phyloP scores from a whole-genome alignment of 2,888 invertebrate genomes.

The Hoplodrina blanda region DNA sequence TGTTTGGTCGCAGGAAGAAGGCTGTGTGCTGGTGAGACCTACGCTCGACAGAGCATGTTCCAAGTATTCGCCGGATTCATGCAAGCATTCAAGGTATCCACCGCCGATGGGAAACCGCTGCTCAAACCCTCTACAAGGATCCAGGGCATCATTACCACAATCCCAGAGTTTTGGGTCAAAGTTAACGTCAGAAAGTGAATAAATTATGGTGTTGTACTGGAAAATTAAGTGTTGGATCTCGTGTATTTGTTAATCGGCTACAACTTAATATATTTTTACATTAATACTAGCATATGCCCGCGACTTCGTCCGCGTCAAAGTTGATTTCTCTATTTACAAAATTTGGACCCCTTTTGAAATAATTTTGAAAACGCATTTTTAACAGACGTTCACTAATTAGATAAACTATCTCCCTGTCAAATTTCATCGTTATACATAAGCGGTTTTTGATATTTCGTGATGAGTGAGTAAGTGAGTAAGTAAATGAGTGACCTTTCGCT shows the following conservation, averaged over 20 bases:
- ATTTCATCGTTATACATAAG: no score
- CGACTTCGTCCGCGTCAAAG: no score
- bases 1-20: constrained; percentile 88
- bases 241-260: constrained; percentile 1
- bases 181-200: constrained; percentile 78
- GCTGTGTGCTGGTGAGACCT: constrained; percentile 93
- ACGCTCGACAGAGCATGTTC: constrained; percentile 92
- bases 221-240: constrained; percentile 1
- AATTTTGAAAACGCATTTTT: no score
- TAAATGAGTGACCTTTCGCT: no score
- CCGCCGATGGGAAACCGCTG: constrained; percentile 86
- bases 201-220: neutral
- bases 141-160: constrained; percentile 90
- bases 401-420: no score
- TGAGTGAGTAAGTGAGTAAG: no score
- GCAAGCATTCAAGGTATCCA: constrained; percentile 91
- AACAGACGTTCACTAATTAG: no score
- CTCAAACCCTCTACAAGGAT: constrained; percentile 75
- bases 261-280: neutral
- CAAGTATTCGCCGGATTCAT: constrained; percentile 91
- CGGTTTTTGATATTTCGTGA: no score
- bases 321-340: no score
- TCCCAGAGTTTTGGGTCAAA: constrained; percentile 91
- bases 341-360: no score
- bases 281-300: neutral